Base-by-base conservation (phyloP, 2,113 vertebrate genomes). In the Leucosticte australis region DNA sequence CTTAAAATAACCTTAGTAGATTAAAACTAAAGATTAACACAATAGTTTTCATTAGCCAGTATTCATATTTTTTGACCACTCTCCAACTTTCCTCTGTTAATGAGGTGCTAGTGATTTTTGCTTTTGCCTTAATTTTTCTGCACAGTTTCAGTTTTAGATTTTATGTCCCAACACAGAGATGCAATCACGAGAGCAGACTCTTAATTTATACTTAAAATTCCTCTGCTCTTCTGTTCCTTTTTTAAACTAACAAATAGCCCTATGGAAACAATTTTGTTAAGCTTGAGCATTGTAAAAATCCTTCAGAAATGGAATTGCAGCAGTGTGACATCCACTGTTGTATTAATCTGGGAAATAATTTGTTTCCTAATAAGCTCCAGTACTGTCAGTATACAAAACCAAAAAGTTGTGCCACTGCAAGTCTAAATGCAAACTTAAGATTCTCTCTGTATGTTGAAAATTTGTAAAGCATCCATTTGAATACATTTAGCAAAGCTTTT, bases 131-230 rank as follows among this genome's bases (percentile, higher is more conserved):
- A 1, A 89, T 94, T 94, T 94, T 97, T 96, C 83, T 87, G 49
- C 87, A 92, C 89, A 71, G 85, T 92, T 96, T 96, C 89, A 86
- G 47, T 95, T 93, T 95, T 86, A 92, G 57, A 68, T 87, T 92
- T 92, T 94, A 85, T 84, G 41, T 80, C 49, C 57, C 62, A 87
- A 94, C 75, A 63, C n/a, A 92, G 84, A 94, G 78, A 91, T 91
- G 63, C 57, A 90, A 78, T 95, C 8, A 7, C n/a, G n/a, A 44
- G 62, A 90, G 67, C 84, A 83, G 65, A 92, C 69, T 90, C 73
- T 88, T 95, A 88, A 77, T 88, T 97, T 93, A 37, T 83, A 87
- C 80, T 93, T 94, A 80, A 92, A 95, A 94, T 92, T 90, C 46
- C 27, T 92, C 63, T 50, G n/a, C 68, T 91, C 53, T 77, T 96